Evolutionary conservation across 2,888 invertebrate species (phyloP).

Genomic region (Dilophus febrilis): DNA sequence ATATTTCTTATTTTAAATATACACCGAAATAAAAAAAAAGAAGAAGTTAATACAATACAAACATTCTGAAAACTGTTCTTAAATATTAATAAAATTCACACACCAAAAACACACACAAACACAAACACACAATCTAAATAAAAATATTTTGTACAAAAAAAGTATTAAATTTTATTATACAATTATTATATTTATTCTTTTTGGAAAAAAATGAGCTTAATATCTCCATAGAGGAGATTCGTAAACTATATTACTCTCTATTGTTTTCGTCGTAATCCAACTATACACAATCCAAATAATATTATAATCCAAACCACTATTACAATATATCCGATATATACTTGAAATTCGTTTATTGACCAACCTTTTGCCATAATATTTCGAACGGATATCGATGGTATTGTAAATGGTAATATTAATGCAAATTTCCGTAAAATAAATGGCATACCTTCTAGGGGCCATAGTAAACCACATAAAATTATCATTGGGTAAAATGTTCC

Average conservation of each 20-base stretch:
- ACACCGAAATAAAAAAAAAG: no score
- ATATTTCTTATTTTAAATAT: no score
- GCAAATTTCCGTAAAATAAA: conserved; percentile 40
- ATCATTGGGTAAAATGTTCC: conserved; percentile 85
- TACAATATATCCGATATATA: conserved; percentile 56
- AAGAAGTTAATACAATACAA: no score
- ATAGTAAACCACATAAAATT: conserved; percentile 60
- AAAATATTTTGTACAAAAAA: no score
- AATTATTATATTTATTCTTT: no score
- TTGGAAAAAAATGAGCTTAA: no score
- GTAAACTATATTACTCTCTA: conserved; percentile 14
- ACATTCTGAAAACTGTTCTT: no score
- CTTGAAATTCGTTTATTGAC: conserved; percentile 44
- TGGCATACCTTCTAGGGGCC: conserved; percentile 55
- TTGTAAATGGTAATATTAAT: conserved; percentile 56
- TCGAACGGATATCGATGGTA: conserved; percentile 58
- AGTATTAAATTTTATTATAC: no score
- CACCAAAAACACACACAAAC: no score
- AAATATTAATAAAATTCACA: no score
- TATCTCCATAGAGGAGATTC: no score
- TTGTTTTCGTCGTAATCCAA: conserved; percentile 33
- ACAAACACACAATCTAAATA: no score
- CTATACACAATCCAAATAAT: conserved; percentile 37
- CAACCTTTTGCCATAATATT: conserved; percentile 62
- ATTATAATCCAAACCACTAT: conserved; percentile 45